Percentiles rank a stretch among this genome's conserved stretches.
Conservation (phyloP, 2,113 vertebrate genomes). For the Chionis minor region DNA sequence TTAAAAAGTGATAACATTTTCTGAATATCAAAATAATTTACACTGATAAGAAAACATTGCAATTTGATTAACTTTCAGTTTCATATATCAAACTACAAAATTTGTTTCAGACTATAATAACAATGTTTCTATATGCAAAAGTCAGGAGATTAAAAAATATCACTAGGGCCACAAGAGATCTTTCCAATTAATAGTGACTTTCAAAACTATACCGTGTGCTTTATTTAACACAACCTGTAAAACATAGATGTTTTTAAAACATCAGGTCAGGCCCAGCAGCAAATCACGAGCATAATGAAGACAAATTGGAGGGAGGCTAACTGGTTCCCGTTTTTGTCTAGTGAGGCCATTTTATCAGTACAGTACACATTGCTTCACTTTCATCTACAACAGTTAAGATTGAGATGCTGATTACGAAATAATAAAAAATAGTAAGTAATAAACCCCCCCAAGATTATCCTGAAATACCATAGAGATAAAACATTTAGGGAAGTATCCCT, state of each 20-base stretch:
- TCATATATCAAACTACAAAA: neutral
- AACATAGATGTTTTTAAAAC: neutral
- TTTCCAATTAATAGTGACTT: neutral
- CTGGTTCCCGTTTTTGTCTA: neutral
- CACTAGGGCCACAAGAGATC: neutral
- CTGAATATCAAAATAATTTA: slow-evolving; percentile 21
- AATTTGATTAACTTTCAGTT: neutral
- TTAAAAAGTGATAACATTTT: neutral
- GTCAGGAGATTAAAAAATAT: neutral
- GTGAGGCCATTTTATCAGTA: neutral
- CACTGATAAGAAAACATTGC: neutral
- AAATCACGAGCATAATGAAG: neutral
- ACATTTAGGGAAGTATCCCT: neutral
- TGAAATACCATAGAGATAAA: neutral
- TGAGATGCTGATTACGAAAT: neutral
- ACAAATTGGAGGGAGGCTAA: neutral
- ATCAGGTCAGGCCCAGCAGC: neutral
- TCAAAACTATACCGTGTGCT: neutral
- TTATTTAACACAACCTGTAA: neutral
- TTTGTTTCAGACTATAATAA: neutral
- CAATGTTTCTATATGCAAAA: neutral
- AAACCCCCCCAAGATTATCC: neutral
- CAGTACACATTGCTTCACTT: neutral
- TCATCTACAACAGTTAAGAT: neutral
- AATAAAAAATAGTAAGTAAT: neutral